Conservation (phyloP, 2,113 vertebrate species). For the Phalacrocorax carbo region DNA sequence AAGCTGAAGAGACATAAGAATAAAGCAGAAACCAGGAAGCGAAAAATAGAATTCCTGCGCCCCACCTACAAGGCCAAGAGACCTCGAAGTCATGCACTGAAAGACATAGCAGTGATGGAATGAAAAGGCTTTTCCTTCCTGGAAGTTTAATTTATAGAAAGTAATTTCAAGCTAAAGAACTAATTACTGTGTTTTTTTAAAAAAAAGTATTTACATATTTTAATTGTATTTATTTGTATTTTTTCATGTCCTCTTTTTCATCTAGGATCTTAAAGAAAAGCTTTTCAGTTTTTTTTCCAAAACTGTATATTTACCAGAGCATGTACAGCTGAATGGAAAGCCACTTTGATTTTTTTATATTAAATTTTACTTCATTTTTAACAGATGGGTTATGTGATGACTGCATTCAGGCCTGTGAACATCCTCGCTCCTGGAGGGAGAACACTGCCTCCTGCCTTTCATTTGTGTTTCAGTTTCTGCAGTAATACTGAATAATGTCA, state of each 20-base stretch:
- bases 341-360: neutral
- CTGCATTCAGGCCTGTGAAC: neutral
- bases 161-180: neutral
- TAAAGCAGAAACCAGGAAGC: slow-evolving; percentile 91
- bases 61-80: slow-evolving; percentile 90
- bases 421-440: neutral
- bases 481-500: neutral
- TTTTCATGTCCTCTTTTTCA: neutral
- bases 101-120: slow-evolving; percentile 89
- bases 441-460: neutral
- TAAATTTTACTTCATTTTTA: slow-evolving; percentile 17
- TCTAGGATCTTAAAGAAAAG: neutral
- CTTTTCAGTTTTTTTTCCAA: neutral
- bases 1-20: slow-evolving; percentile 94
- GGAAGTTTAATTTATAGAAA: neutral
- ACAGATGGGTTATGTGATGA: neutral
- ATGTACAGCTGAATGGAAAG: slow-evolving; percentile 28
- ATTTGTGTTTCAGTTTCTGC: neutral
- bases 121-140: slow-evolving; percentile 44
- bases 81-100: slow-evolving; percentile 79
- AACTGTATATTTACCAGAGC: neutral
- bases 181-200: neutral
- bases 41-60: slow-evolving; percentile 88
- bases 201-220: neutral
- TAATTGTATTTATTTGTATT: slow-evolving; percentile 33